phyloP scores from a whole-genome alignment of 2,888 invertebrate species.

The Athalia rosae region DNA sequence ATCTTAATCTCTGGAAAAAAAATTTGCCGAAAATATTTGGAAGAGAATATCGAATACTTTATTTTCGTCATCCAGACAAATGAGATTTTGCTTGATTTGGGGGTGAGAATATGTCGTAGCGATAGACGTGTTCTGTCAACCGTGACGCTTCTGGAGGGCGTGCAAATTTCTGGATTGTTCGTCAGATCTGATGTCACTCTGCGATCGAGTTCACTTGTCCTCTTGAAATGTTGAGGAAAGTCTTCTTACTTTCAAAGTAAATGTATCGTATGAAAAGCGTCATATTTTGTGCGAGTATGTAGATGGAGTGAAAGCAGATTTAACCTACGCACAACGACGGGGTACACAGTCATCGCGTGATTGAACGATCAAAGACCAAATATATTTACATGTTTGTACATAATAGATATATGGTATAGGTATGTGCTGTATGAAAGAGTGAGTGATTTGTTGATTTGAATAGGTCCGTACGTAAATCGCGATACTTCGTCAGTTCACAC shows the following conservation, averaged over 20 bases:
- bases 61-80: no score
- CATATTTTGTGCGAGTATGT: slow-evolving; percentile 37
- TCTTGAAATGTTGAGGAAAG: slow-evolving; percentile 20
- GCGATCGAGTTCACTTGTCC: slow-evolving; percentile 1
- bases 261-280: slow-evolving; percentile 13
- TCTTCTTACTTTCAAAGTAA: slow-evolving; percentile 19
- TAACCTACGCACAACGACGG: slow-evolving; percentile 25
- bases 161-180: not conserved
- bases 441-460: slow-evolving; percentile 22
- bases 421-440: not conserved
- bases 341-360: slow-evolving; percentile 13
- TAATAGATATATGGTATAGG: not conserved
- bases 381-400: not conserved
- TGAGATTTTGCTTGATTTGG: no score
- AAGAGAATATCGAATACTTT: no score
- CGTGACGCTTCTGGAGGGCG: not conserved
- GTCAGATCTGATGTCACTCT: not conserved
- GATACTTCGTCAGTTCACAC: not conserved
- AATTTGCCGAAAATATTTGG: no score
- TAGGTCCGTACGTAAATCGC: not conserved
- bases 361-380: slow-evolving; percentile 23
- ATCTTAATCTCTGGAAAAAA: no score
- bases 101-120: no score
- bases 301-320: slow-evolving; percentile 38
- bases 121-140: no score